Base-by-base conservation (phyloP, 2,797 vertebrate genomes). In the Macrochelys suwanniensis region DNA sequence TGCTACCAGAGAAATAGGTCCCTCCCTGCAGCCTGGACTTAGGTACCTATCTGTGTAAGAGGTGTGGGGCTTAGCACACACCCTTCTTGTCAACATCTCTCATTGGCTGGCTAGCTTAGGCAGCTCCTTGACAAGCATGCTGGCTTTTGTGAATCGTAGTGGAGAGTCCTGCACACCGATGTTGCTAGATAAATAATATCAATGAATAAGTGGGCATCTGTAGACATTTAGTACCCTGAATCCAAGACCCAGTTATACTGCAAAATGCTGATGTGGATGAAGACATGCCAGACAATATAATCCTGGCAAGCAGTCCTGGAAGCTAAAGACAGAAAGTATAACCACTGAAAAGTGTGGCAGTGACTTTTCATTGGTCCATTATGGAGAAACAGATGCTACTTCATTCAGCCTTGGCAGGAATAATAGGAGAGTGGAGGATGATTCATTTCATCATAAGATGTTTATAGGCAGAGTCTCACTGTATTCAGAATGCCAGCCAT, bases 401-500 rank as follows among this genome's bases (percentile, higher is more conserved):
- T 88, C 33, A n/a, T 89, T 93, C 83, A 87, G 1, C 5, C 4
- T 81, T 1, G 0, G 84, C 13, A 94, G 53, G 94, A 89, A 54
- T 37, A 88, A 33, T 0, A 1, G n/a, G 13, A 93, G 76, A 85
- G 85, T 11, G 51, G 76, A 53, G 84, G 79, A 89, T 90, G 76
- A 93, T 59, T 96, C 90, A 88, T 92, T 93, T 93, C 56, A 76
- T 61, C 59, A 54, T 5, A 33, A 80, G 92, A 26, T 26, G 84
- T 90, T 93, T 81, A 16, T 5, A 12, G 68, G 68, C 47, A 71
- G 51, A 78, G 25, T 12, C 54, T 0, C 8, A 59, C 51, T 2
- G 0, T 84, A 77, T 65, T 91, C 81, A 89, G 91, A 76, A 47
- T 50, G 90, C 65, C n/a, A 89, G 84, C 91, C 86, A 53, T 42